phyloP scores from a whole-genome alignment of 2,113 vertebrate species.

The Oenanthe oenanthe region DNA sequence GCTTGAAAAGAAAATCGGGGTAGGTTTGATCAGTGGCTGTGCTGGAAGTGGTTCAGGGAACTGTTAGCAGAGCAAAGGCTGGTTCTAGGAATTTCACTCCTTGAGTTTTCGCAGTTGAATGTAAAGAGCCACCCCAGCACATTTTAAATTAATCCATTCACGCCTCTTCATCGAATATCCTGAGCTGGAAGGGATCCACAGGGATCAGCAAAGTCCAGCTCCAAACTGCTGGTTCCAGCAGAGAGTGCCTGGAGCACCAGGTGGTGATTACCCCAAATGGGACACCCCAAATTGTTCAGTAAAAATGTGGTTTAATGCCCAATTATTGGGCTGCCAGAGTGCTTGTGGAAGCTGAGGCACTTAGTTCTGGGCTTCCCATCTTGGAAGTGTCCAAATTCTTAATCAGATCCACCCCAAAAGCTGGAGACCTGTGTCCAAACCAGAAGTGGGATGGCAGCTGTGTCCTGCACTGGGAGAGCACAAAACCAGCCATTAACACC shows the following conservation, averaged over 20 bases:
- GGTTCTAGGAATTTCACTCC: background rate
- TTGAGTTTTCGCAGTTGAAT: background rate
- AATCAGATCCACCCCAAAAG: background rate
- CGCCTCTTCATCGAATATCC: background rate
- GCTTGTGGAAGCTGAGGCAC: background rate
- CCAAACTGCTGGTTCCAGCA: background rate
- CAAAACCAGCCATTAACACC: background rate
- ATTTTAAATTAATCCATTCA: background rate
- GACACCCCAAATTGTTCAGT: background rate
- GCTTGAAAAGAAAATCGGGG: background rate
- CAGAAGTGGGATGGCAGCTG: background rate
- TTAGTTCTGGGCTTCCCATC: background rate
- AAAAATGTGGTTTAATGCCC: background rate
- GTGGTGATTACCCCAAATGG: background rate
- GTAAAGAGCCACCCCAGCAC: background rate
- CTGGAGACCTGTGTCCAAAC: background rate
- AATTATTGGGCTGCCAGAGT: accelerated
- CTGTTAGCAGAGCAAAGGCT: background rate
- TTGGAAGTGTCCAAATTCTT: background rate
- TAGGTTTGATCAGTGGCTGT: background rate
- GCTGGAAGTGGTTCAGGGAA: background rate
- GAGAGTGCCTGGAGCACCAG: background rate
- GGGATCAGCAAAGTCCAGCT: background rate
- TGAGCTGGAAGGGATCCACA: background rate
- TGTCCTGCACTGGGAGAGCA: background rate